Base-by-base conservation (phyloP, 1,140 invertebrate genomes). In the Popillia japonica region DNA sequence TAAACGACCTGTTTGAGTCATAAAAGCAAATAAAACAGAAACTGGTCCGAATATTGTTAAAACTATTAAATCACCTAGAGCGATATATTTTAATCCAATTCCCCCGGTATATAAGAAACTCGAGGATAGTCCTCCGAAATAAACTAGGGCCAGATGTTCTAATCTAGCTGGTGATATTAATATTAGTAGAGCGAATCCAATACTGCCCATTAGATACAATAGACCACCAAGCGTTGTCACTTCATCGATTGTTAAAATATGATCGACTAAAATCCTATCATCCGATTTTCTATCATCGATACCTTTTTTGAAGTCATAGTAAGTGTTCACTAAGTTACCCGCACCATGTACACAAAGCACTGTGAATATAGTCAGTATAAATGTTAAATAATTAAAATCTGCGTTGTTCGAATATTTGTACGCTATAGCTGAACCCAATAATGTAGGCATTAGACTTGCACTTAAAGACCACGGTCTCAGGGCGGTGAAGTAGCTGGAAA, bases 251-350 rank as follows among this genome's bases (percentile, higher is more conserved):
- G 90, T 92, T 72, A 98, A 89, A 81, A 98, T 92, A 81, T 96
- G 93, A 89, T 98, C 96, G 9, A 98, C 96, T 74, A 98, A 87
- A 80, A 95, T 98, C 83, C 96, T 91, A 85, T 99, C 96, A 83
- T 98, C 96, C 82, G 95, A 95, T 87, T 95, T 96, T 75, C 95
- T 91, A 84, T 94, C 95, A 84, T 98, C 97, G 59, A 98, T 96
- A 40, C 96, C 97, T 88, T 96, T 96, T 7, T 96, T 91, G 86
- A 95, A 99, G 88, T 98, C 96, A 86, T 94, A 98, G 86, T 98
- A 98, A 0, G 96, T 98, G 85, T 99, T 98, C 0, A 99, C 96
- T n/a, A 98, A 92, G 88, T 98, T 98, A 44, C 96, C 97, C 76
- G 97, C 97, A 72, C 96, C 96, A 86, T 98, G 97, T 2, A 98